Evolutionary conservation across 2,888 invertebrate genomes (phyloP), one percentile per base, ranked within the genome.

Genomic region (Nematopogon swammerdamellus): DNA sequence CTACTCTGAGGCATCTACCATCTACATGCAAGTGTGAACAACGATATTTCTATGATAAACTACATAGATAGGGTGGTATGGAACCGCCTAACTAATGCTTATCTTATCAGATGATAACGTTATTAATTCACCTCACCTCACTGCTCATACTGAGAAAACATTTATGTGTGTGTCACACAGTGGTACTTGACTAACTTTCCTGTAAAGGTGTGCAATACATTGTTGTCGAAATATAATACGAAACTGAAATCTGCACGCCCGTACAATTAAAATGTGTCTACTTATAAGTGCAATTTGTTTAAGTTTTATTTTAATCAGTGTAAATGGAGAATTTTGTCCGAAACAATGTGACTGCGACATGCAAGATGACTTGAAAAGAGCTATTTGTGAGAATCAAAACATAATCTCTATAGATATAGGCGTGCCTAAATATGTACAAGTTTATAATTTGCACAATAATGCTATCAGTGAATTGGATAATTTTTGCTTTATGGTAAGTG

Each of bases 391-490:
- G 51, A 76, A 82, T 46, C 82, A 82, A 64, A 83, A 81, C 53
- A 75, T 87, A 57, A 75, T 85, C 54, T 75, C 69, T 56, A 68
- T 86, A 2, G 80, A 82, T 57, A 70, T 85, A 51, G 84, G 83
- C 57, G 80, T 86, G 59, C 83, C 86, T 1, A 65, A 67, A 46
- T 70, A 69, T 18, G 84, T 85, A 25, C 81, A 87, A 66, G 68
- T 85, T 45, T 79, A 87, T 53, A 83, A 83, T 63, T 67, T 87
- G 53, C 83, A 82, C 56, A 73, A 80, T 55, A 87, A 87, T 66
- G 80, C 75, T 58, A 85, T 87, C 54, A 82, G 81, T 56, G 80
- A 80, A 56, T 63, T 87, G 60, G 82, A 84, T 51, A 82, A 83
- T 60, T 79, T 74, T 58, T 80, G 82, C 63, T 86, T 87, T 61